Base-by-base conservation (phyloP, 2,888 invertebrate genomes). In the Brenthis hecate region DNA sequence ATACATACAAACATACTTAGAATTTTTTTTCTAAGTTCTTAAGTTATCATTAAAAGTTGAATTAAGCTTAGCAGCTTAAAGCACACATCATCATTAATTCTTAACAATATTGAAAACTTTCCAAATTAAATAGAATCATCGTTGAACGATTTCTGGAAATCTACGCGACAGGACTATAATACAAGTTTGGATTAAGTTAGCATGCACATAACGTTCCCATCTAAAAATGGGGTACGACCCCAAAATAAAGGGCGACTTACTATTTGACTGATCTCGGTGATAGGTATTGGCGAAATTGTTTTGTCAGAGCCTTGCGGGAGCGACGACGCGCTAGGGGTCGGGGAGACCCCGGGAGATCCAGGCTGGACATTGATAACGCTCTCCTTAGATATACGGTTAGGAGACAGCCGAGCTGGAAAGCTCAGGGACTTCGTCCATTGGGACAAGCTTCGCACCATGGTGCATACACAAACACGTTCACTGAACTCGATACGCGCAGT, bases 391-490 rank as follows among this genome's bases (percentile, higher is more conserved):
- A 95, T 95, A 81, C 96, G 95, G 86, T 97, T 96, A 16, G 97
- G 97, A 71, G 96, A 96, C 83, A 97, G 94, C 88, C 97, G 94
- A 81, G 97, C 95, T 72, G 97, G 97, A 88, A 97, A 97, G 94
- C 97, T 97, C 85, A 97, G 94, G 78, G 97, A 97, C 94, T 97
- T 97, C 90, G 97, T 97, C 97, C 97, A 97, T 94, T 97, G 96
- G 72, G 97, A 95, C 83, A 97, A 93, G 93, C 96, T 97, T 79
- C 97, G 96, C 89, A 97, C 97, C 97, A 97, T 97, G 84, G 90
- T 90, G 85, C 91, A 91, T 88, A 84, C 89, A 86, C 87, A 43
- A 87, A 89, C 90, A 86, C 86, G 86, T 85, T 85, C 91, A 90
- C 91, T 86, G 77, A 83, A 85, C 84, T 81, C 79, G 81, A 66